These are phyloP conservation scores for Zaprionus bogoriensis DNA, from an alignment of 2,888 invertebrate species.

Conservation along the genomic window DNA sequence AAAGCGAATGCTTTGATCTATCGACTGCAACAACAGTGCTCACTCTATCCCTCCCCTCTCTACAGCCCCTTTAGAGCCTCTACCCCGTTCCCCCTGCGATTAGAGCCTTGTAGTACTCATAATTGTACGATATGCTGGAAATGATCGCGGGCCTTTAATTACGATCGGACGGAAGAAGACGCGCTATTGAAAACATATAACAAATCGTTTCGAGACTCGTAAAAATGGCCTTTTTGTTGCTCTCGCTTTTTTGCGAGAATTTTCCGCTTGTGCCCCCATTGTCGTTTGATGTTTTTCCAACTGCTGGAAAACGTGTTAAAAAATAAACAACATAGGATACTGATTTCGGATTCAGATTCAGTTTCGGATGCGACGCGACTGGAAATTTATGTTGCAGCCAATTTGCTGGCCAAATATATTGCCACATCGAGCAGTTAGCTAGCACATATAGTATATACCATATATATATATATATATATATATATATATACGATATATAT, in stretches of 20 bases:
- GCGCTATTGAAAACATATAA: conserved; percentile 34
- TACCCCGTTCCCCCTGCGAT: not conserved
- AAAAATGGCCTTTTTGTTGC: conserved; percentile 52
- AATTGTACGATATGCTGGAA: conserved; percentile 61
- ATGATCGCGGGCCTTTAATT: conserved; percentile 65
- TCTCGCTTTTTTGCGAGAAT: not conserved
- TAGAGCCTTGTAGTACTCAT: conserved; percentile 48
- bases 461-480: conserved; percentile 30
- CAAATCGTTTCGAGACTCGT: conserved; percentile 54
- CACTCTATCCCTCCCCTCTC: not conserved
- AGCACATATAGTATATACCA: too few species aligned
- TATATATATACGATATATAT: conserved; percentile 18
- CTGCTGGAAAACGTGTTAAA: conserved; percentile 42
- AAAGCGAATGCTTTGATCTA: conserved; percentile 73
- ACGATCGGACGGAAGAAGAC: conserved; percentile 20
- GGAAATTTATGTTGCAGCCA: conserved; percentile 55
- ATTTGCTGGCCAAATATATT: conserved; percentile 54
- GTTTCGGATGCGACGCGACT: conserved; percentile 49
- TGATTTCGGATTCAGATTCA: too few species aligned
- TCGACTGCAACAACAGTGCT: conserved; percentile 51
- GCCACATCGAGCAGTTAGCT: conserved; percentile 46
- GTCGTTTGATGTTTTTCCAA: conserved; percentile 77
- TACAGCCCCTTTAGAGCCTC: not conserved
- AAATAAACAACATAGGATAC: conserved; percentile 76
- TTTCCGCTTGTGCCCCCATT: conserved; percentile 26